Base-by-base conservation (phyloP, 92 coral and sea anemone species). In the Umimayanthus kanabou region DNA sequence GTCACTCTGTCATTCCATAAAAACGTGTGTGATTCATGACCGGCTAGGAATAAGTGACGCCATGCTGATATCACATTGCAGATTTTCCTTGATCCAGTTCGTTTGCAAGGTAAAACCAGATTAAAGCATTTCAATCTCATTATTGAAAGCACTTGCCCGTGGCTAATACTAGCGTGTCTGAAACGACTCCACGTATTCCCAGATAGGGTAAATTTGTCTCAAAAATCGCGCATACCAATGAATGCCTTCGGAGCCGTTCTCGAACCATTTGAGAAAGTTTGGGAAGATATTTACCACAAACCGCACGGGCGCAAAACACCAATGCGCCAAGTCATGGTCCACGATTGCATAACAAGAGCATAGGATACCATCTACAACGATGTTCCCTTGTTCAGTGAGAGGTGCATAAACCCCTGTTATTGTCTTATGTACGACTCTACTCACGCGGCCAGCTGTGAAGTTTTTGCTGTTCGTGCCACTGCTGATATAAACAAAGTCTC, bases 331-430 rank as follows among this genome's bases (percentile, higher is more conserved):
- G 30, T 74, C 83, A 8, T 92, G 94, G 42, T 91, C 93, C 26
- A 94, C 84, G 0, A 95, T 71, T 13, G 98, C 99, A 76, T 97
- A 97, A 45, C 99, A 95, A 1, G 99, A 97, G n/a, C 93, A 94
- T 2, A 94, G 87, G 13, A 94, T 85, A 45, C 90, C 88, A 77
- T 97, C 95, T 67, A 97, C 99, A 0, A 95, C 57, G 39, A 97
- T 89, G 81, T 92, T 97, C 20, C 99, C 99, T 13, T 94, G 89
- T 90, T 95, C 94, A n/a, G 98, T 97, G 70, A 97, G 93, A 30
- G 99, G 99, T 8, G 99, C 99, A 81, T 91, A 94, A 4, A 89
- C 95, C 6, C 99, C 99, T 18, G 43, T 79, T 33, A 89, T 77
- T 49, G 61, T 69, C 23, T 85, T 81, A 45, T 81, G 73, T 64